Base-by-base conservation (phyloP, 2,113 vertebrate genomes). In the Alces alces region DNA sequence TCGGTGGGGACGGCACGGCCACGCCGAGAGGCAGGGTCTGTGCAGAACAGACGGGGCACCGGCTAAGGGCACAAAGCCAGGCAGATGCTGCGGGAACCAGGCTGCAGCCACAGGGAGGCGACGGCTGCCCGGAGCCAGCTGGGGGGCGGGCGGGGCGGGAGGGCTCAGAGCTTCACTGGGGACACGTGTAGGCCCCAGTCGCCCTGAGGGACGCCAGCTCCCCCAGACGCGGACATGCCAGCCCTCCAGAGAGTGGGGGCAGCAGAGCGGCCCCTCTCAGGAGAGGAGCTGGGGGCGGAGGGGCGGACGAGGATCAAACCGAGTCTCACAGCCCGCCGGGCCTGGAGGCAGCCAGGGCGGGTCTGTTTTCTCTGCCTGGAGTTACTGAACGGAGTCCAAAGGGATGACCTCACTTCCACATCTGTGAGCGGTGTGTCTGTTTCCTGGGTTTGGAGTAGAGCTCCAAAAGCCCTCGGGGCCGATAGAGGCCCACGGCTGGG, bases 151-250 rank as follows among this genome's bases (percentile, higher is more conserved):
- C 23, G 13, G 54, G 19, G 6, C 0, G 19, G 45, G 30, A 21
- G 33, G 66, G 82, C 82, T 45, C 14, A 2, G 11, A n/a, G 87
- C n/a, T n/a, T 64, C 45, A 6, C 15, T 2, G 23, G 13, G 28
- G 28, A 2, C 52, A 1, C 3, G 3, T 6, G 12, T n/a, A 73
- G 16, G 8, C 36, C 16, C 73, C 27, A 39, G 76, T 13, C 30
- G 28, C 25, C 33, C 12, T 83, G 36, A 50, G 82, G 36, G 17
- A 39, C 1, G 1, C 36, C 45, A 54, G 89, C 1, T 2, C 15
- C 9, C 15, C 28, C 9, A 5, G 13, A 57, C 10, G 1, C 1
- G 0, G 15, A 21, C 0, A 2, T 0, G 2, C 19, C 66, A 47
- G 89, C 45, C 43, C 33, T 57, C 70, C 16, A 7, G 3, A 4